Conservation (phyloP, 30 jellyfish, hydroid and myxozoan genomes). For the Pelagia noctiluca region DNA sequence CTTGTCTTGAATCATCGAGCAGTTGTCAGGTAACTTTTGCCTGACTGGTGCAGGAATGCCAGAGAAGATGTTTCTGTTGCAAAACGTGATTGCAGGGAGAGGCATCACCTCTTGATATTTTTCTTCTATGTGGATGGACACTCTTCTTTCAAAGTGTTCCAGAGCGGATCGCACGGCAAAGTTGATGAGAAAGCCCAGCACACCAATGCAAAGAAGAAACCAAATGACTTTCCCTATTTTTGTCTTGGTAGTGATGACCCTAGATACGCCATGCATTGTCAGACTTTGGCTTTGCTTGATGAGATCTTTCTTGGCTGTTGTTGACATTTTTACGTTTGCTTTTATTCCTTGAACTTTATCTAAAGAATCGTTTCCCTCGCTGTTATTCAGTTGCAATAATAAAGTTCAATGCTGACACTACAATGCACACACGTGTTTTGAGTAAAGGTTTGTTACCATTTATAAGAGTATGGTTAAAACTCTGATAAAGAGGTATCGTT, state of each 20-base stretch:
- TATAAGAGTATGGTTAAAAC: too few species aligned
- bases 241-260: neutral
- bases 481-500: too few species aligned
- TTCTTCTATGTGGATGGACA: neutral
- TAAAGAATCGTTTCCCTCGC: too few species aligned
- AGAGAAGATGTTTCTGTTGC: constrained; percentile 23
- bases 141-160: neutral
- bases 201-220: neutral
- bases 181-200: neutral
- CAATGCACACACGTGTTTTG: too few species aligned
- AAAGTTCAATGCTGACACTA: too few species aligned
- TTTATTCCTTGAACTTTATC: too few species aligned
- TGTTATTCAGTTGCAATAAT: too few species aligned
- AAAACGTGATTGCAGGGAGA: constrained; percentile 39
- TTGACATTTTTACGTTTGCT: neutral
- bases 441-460: too few species aligned
- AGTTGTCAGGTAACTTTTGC: constrained; percentile 36
- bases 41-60: constrained; percentile 18
- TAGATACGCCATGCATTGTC: constrained; percentile 45
- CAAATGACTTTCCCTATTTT: constrained; percentile 1
- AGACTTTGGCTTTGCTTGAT: neutral
- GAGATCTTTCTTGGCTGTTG: neutral
- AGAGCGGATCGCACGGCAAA: neutral
- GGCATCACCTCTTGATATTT: neutral
- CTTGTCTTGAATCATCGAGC: constrained; percentile 13